These are phyloP conservation scores for Drosophila repletoides DNA, from an alignment of 1,140 invertebrate genomes.

Conservation along the genomic window DNA sequence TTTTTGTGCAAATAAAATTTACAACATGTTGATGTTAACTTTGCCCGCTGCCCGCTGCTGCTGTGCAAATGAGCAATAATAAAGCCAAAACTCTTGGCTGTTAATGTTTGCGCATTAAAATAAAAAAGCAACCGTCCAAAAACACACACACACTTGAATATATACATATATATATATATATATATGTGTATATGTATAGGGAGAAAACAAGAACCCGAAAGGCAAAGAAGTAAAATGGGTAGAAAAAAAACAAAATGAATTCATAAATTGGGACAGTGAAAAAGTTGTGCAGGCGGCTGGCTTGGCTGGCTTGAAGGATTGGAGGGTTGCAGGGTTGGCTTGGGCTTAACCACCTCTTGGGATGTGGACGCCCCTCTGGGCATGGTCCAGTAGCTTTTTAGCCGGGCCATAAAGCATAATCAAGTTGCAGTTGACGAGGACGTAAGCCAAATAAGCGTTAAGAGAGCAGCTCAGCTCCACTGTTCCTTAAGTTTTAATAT, in stretches of 20 bases:
- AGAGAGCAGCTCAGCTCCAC: neutral
- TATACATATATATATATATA: neutral
- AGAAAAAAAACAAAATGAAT: conserved; percentile 47
- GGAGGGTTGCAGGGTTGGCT: neutral
- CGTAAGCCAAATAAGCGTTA: conserved; percentile 7
- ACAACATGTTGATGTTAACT: conserved; percentile 23
- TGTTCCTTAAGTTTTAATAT: conserved; percentile 39
- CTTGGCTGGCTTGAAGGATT: neutral
- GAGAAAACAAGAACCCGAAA: conserved; percentile 31
- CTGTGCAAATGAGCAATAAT: conserved; percentile 72
- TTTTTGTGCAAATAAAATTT: conserved; percentile 20
- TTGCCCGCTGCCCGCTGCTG: conserved; percentile 1
- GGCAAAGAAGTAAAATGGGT: conserved; percentile 41
- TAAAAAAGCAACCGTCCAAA: conserved; percentile 28
- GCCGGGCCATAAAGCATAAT: conserved; percentile 61
- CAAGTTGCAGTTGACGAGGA: conserved; percentile 46
- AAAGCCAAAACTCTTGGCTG: conserved; percentile 73
- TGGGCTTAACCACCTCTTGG: conserved; percentile 23
- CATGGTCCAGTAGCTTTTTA: conserved; percentile 49
- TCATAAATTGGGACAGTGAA: conserved; percentile 68
- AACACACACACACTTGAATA: neutral
- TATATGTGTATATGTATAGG: too few relatives aligned
- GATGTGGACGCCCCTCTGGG: conserved; percentile 14
- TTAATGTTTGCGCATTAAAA: conserved; percentile 73
- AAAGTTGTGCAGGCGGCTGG: conserved; percentile 33